These are phyloP conservation scores for Lontra canadensis DNA, from an alignment of 2,113 vertebrate genomes.

Conservation along the genomic window DNA sequence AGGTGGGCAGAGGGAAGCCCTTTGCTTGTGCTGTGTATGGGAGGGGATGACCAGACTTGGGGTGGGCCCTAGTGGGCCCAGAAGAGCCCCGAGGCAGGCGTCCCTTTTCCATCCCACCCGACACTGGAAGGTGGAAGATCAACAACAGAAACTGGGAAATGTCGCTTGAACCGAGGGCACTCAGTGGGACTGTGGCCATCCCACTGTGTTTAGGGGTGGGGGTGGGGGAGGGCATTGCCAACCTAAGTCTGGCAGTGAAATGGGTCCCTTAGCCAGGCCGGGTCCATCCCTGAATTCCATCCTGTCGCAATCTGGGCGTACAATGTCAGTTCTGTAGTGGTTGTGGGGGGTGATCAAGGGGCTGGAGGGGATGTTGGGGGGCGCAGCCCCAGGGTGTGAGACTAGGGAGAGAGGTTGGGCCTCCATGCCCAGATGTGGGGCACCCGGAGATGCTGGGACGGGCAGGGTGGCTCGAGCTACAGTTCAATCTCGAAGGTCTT, in stretches of 20 bases:
- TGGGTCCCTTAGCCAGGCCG: slow-evolving; percentile 62
- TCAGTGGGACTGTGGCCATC: neutral
- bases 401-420: neutral
- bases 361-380: neutral
- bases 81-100: neutral
- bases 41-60: neutral
- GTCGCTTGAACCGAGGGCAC: neutral
- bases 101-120: slow-evolving; percentile 38
- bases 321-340: slow-evolving; percentile 42
- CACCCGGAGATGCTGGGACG: neutral
- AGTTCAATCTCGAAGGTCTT: slow-evolving; percentile 96
- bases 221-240: neutral
- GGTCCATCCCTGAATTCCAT: slow-evolving; percentile 64
- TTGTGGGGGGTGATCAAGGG: neutral
- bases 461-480: slow-evolving; percentile 76
- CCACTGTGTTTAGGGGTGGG: neutral
- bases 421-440: slow-evolving; percentile 8
- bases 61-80: neutral
- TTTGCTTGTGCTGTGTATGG: slow-evolving; percentile 76
- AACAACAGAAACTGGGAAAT: slow-evolving; percentile 65
- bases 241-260: slow-evolving; percentile 51
- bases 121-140: slow-evolving; percentile 46
- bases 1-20: slow-evolving; percentile 63
- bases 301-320: slow-evolving; percentile 31
- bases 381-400: neutral